Percentiles rank a stretch among this genome's conserved stretches.
Conservation (phyloP, 2,888 invertebrate genomes). For the Mythimna loreyi region DNA sequence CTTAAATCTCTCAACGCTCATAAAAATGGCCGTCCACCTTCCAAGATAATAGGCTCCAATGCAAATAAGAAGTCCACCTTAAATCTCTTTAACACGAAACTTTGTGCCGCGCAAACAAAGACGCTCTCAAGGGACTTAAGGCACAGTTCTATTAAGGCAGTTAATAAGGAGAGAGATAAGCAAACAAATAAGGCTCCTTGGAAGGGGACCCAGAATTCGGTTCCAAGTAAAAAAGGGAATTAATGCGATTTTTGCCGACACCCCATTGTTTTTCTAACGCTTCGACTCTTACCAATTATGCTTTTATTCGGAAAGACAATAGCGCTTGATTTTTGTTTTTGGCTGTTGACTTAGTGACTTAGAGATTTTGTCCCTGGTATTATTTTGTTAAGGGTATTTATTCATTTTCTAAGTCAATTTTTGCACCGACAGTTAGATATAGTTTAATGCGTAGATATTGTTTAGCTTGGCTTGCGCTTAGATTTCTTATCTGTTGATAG, state of each 20-base stretch:
- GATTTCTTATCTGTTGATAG: no score
- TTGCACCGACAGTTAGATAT: no score
- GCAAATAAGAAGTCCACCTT: constrained; percentile 51
- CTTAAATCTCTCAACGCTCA: neutral
- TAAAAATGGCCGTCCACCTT: constrained; percentile 23
- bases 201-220: constrained; percentile 59
- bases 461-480: no score
- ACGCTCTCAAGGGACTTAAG: constrained; percentile 65
- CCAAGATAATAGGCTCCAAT: constrained; percentile 40
- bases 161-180: constrained; percentile 76
- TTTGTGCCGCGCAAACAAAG: constrained; percentile 54
- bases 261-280: constrained; percentile 63
- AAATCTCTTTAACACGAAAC: constrained; percentile 49
- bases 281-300: constrained; percentile 57
- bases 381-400: constrained; percentile 5
- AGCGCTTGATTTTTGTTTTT: constrained; percentile 47
- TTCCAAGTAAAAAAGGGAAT: constrained; percentile 64
- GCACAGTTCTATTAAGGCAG: constrained; percentile 70
- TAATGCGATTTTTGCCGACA: constrained; percentile 59
- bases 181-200: constrained; percentile 68
- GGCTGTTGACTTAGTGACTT: constrained; percentile 33
- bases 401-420: no score
- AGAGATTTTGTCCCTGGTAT: constrained; percentile 15
- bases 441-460: no score
- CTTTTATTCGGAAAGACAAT: constrained; percentile 51